Base-by-base conservation (phyloP, 1,140 invertebrate genomes). In the Anastatus disparis region DNA sequence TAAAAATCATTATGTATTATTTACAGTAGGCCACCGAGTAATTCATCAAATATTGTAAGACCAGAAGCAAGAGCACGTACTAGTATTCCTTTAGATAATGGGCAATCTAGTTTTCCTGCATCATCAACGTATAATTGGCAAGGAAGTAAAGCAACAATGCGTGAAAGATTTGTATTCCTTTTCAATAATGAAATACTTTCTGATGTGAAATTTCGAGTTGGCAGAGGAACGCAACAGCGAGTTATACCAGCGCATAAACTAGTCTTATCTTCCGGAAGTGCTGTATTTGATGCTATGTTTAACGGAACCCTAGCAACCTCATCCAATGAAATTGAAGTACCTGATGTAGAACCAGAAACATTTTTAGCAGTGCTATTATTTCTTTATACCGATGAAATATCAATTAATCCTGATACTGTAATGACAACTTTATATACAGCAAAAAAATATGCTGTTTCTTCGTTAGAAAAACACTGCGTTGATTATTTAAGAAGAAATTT, bases 211-310 rank as follows among this genome's bases (percentile, higher is more conserved):
- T 95, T 95, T 80, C 85, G 93, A 65, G 93, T 94, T 10, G 93
- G 93, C 59, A 89, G 89, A 74, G 90, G 90, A 15, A 86, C 88
- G n/a, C 88, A 91, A 58, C 89, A 92, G 62, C 89, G 90, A 77
- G 85, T 91, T 44, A 93, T 95, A 73, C 93, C 94, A 3, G 94
- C 93, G 2, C 94, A 96, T 77, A 95, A 94, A 81, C 93, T 95
- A 82, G 90, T 96, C 2, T 81, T 96, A 8, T 93, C 93, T 7
- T 91, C 93, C 46, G 93, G 93, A 9, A 94, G 92, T 82, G 91
- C 92, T 3, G 93, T 95, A 2, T 95, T 95, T 83, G 93, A 95
- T 85, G 93, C 93, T 8, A 94, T 95, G 92, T 95, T 96, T 78
- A 94, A 95, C 81, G 91, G 93, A 42, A 90, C 89, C 8, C 75